These are phyloP conservation scores for Anser cygnoides DNA, from an alignment of 2,113 vertebrate species.

Conservation along the genomic window DNA sequence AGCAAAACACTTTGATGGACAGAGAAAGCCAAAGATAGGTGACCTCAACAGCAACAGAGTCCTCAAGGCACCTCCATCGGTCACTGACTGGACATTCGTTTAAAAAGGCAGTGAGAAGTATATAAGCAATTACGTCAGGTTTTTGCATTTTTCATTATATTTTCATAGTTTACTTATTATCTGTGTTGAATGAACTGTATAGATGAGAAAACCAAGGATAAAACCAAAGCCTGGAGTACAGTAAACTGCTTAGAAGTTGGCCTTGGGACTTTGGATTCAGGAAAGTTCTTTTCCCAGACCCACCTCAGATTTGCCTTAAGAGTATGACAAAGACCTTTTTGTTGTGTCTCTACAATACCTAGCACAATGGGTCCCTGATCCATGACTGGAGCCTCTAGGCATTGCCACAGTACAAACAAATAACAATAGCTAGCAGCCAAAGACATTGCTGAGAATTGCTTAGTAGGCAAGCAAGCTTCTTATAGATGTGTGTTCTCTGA, in stretches of 20 bases:
- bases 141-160: background rate
- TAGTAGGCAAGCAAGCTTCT: constrained; percentile 63
- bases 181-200: background rate
- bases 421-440: constrained; percentile 61
- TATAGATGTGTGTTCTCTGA: constrained; percentile 53
- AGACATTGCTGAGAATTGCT: constrained; percentile 61
- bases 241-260: constrained; percentile 15
- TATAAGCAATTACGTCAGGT: background rate
- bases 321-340: constrained; percentile 59
- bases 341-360: constrained; percentile 56
- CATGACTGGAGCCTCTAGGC: constrained; percentile 48
- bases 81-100: background rate
- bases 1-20: background rate
- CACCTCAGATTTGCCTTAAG: constrained; percentile 47
- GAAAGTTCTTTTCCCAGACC: constrained; percentile 41
- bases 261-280: background rate
- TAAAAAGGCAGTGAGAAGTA: background rate
- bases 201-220: constrained; percentile 24
- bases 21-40: background rate
- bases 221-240: background rate
- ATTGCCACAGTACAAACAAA: constrained; percentile 58
- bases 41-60: background rate
- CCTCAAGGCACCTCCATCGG: background rate
- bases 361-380: constrained; percentile 53
- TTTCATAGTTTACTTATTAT: constrained; percentile 3